These are phyloP conservation scores for Trachymyrmex cornetzi DNA, from an alignment of 1,140 invertebrate genomes.

Conservation along the genomic window DNA sequence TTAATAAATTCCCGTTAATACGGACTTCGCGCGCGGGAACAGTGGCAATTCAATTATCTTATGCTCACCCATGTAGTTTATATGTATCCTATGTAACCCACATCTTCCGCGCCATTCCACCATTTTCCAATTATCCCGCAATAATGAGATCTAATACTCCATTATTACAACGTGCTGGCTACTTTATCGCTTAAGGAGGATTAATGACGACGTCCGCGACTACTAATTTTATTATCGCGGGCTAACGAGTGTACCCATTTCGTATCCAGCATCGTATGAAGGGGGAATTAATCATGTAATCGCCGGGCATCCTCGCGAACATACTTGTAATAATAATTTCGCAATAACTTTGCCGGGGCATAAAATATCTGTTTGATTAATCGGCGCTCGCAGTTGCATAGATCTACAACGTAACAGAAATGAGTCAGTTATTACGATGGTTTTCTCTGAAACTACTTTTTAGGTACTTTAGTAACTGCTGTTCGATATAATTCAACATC, in stretches of 20 bases:
- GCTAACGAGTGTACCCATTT: slow-evolving; percentile 50
- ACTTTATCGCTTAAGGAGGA: slow-evolving; percentile 63
- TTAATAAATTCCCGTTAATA: slow-evolving; percentile 60
- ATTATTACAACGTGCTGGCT: slow-evolving; percentile 61
- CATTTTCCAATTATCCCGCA: slow-evolving; percentile 63
- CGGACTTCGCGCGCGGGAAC: slow-evolving; percentile 6
- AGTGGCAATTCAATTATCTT: slow-evolving; percentile 56
- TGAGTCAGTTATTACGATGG: slow-evolving; percentile 13
- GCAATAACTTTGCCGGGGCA: slow-evolving; percentile 24
- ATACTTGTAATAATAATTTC: slow-evolving; percentile 37
- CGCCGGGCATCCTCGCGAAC: neutral
- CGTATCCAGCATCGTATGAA: slow-evolving; percentile 6
- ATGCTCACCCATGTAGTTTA: slow-evolving; percentile 39
- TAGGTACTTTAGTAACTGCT: neutral
- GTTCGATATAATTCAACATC: slow-evolving; percentile 21
- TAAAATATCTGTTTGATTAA: slow-evolving; percentile 23
- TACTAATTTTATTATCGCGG: slow-evolving; percentile 60
- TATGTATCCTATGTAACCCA: slow-evolving; percentile 56
- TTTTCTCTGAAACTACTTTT: slow-evolving; percentile 35
- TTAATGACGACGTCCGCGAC: slow-evolving; percentile 53
- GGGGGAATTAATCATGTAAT: slow-evolving; percentile 52
- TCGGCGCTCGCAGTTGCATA: neutral
- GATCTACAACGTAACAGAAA: neutral
- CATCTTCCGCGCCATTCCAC: slow-evolving; percentile 55
- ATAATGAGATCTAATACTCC: slow-evolving; percentile 61